Percentiles rank a stretch among this genome's conserved stretches.
These are phyloP conservation scores for Atractosteus spatula DNA, from an alignment of 2,113 vertebrate genomes.

Conservation along the genomic window DNA sequence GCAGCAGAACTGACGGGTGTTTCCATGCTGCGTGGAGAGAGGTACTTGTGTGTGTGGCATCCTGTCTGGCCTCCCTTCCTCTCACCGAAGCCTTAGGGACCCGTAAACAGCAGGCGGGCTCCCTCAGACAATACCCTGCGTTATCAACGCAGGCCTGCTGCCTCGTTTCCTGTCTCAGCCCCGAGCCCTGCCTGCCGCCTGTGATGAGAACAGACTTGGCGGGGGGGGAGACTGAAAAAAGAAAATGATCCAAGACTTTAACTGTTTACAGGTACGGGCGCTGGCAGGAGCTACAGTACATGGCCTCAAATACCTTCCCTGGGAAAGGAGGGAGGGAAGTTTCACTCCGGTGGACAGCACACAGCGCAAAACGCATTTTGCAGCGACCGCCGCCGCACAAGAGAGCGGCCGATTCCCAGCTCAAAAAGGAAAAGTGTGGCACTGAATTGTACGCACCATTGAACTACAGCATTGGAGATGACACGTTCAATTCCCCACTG, in stretches of 20 bases:
- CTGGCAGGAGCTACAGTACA: neutral
- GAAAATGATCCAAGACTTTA: constrained; percentile 22
- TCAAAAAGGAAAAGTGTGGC: too few species aligned
- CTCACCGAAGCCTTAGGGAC: constrained; percentile 33
- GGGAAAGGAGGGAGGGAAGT: neutral
- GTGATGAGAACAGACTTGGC: constrained; percentile 59
- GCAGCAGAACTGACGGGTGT: neutral
- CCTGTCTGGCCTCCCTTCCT: constrained; percentile 21
- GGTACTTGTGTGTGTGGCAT: constrained; percentile 14
- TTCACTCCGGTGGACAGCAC: too few species aligned
- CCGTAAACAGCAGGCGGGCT: constrained; percentile 40
- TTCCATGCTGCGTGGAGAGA: neutral
- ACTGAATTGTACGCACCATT: too few species aligned
- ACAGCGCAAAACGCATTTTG: too few species aligned
- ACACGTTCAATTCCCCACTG: too few species aligned
- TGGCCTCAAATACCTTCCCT: neutral
- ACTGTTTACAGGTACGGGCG: too few species aligned
- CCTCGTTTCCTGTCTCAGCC: constrained; percentile 81
- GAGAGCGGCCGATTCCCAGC: too few species aligned
- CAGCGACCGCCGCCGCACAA: too few species aligned
- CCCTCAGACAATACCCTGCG: constrained; percentile 60
- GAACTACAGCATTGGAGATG: too few species aligned
- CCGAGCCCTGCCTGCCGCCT: constrained; percentile 49
- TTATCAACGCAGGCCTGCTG: constrained; percentile 62
- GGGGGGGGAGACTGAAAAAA: constrained; percentile 42